Conservation (phyloP, 2,797 vertebrate genomes). For the Glyptemys insculpta region DNA sequence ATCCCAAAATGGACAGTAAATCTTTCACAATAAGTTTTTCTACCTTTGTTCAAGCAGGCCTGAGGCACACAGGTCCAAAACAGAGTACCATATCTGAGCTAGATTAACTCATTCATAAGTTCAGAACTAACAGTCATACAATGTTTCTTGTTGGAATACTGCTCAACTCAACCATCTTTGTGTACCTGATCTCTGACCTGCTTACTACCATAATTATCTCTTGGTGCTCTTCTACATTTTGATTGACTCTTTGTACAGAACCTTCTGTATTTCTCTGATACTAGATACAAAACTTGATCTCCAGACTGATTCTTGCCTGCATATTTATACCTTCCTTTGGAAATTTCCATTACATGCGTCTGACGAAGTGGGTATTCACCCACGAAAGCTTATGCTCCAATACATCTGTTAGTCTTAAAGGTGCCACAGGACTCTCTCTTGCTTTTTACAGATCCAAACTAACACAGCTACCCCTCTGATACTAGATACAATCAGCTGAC, state of each 20-base stretch:
- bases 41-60: not conserved
- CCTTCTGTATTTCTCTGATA: not conserved
- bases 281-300: no score
- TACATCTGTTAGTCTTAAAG: no score
- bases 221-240: not conserved
- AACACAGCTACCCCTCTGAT: no score
- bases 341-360: no score
- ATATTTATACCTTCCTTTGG: no score
- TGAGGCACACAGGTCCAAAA: slow-evolving; percentile 32
- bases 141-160: not conserved
- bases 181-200: not conserved
- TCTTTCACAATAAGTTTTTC: slow-evolving; percentile 11
- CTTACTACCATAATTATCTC: not conserved
- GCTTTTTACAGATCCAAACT: no score
- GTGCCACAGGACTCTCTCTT: no score
- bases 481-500: not conserved
- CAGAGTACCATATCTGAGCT: not conserved
- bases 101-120: not conserved
- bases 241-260: not conserved
- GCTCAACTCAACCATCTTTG: not conserved
- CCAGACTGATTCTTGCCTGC: no score
- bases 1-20: not conserved
- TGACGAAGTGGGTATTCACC: no score
- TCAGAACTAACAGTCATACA: not conserved
- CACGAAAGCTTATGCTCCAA: no score